These are phyloP conservation scores for Antheraea pernyi DNA, from an alignment of 1,140 invertebrate species.

Conservation along the genomic window DNA sequence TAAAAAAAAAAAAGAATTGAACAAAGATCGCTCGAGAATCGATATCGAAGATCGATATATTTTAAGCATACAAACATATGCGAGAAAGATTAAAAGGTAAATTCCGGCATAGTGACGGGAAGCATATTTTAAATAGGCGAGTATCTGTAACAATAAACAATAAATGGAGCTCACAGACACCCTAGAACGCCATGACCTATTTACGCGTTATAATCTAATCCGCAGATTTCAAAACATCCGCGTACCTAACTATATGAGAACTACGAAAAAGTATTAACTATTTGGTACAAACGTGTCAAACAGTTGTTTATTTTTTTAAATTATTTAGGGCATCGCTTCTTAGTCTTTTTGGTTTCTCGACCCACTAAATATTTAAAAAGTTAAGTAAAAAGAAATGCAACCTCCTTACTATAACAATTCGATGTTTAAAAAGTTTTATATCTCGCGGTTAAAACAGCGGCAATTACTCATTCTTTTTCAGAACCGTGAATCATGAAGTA, in stretches of 20 bases:
- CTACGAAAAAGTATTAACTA: neutral
- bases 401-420: too few species aligned
- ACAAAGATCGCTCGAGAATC: too few species aligned
- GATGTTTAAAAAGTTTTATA: too few species aligned
- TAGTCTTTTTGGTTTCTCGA: too few species aligned
- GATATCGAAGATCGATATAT: too few species aligned
- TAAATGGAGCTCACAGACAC: slow-evolving; percentile 1
- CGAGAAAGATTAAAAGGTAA: neutral
- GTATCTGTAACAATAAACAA: slow-evolving; percentile 2
- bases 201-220: neutral
- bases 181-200: slow-evolving; percentile 2
- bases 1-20: too few species aligned
- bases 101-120: neutral
- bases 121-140: neutral
- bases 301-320: neutral
- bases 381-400: too few species aligned
- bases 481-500: too few species aligned
- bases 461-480: too few species aligned
- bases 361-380: too few species aligned
- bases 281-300: neutral
- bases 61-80: neutral
- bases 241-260: neutral
- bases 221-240: slow-evolving; percentile 12
- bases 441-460: too few species aligned
- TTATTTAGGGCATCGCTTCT: too few species aligned